These are phyloP conservation scores for Gymnocypris eckloni DNA, from an alignment of 2,797 vertebrate species.

Conservation along the genomic window DNA sequence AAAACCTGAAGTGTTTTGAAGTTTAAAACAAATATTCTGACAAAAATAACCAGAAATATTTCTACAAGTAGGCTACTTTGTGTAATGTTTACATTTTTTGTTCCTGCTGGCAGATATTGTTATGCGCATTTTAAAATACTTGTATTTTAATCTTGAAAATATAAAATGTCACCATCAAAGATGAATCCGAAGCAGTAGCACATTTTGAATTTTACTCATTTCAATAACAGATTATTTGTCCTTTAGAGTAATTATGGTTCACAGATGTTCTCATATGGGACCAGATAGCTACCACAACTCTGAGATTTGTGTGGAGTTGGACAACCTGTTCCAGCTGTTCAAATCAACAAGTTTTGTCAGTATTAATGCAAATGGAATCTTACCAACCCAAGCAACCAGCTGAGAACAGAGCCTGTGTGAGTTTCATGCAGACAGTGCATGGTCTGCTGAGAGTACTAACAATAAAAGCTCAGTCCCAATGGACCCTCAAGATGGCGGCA, in stretches of 20 bases:
- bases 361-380: constrained; percentile 12
- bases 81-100: not conserved
- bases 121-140: constrained; percentile 3
- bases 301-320: not conserved
- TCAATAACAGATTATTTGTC: constrained; percentile 5
- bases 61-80: not conserved
- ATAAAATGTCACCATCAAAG: not conserved
- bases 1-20: not conserved
- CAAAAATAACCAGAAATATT: not conserved
- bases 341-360: constrained; percentile 7
- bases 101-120: not conserved
- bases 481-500: constrained; percentile 14
- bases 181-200: not conserved
- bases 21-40: not conserved
- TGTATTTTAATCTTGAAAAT: not conserved
- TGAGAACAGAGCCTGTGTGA: constrained; percentile 6
- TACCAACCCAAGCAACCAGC: not conserved
- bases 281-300: not conserved
- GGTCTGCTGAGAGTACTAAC: constrained; percentile 10
- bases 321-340: not conserved
- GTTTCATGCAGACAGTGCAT: constrained; percentile 19
- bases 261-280: constrained; percentile 12
- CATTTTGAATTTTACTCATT: not conserved
- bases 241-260: constrained; percentile 7
- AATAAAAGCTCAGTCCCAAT: constrained; percentile 37